A percentile compares a stretch with the other conserved stretches of the same genome.
These are phyloP conservation scores for Meriones unguiculatus DNA, from an alignment of 2,113 vertebrate genomes.

Conservation along the genomic window DNA sequence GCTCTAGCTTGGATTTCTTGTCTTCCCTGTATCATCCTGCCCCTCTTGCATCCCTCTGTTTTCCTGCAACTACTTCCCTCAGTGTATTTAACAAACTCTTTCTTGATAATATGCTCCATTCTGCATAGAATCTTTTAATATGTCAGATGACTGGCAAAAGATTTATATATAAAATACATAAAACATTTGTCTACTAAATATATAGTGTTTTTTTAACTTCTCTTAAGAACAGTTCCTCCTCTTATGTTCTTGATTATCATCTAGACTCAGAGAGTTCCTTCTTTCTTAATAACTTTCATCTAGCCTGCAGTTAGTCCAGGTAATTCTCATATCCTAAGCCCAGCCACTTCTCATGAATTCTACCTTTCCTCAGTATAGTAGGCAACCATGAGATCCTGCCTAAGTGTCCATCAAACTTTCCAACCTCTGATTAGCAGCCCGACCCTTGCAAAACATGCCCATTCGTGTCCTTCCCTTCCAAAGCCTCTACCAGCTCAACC, in stretches of 20 bases:
- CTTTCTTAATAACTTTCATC: not conserved
- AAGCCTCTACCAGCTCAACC: not conserved
- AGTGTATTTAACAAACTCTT: not conserved
- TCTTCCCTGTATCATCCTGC: not conserved
- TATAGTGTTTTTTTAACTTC: not conserved
- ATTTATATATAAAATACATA: not conserved
- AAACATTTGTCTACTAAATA: not conserved
- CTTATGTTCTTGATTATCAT: not conserved
- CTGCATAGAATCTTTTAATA: not conserved
- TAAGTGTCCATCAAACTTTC: too few relatives aligned
- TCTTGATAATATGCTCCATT: not conserved
- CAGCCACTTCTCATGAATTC: not conserved
- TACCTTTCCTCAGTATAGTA: not conserved
- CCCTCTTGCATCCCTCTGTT: not conserved
- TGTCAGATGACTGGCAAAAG: not conserved
- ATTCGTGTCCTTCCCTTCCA: not conserved
- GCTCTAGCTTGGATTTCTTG: not conserved
- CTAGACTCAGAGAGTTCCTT: not conserved
- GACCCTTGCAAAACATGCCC: not conserved
- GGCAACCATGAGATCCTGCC: not conserved
- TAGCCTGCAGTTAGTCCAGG: not conserved
- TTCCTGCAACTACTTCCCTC: not conserved
- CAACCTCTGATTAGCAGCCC: not conserved
- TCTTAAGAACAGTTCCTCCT: not conserved
- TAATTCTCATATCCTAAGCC: not conserved